Base-by-base conservation (phyloP, 2,888 invertebrate species). In the Drosophila prostipennis region DNA sequence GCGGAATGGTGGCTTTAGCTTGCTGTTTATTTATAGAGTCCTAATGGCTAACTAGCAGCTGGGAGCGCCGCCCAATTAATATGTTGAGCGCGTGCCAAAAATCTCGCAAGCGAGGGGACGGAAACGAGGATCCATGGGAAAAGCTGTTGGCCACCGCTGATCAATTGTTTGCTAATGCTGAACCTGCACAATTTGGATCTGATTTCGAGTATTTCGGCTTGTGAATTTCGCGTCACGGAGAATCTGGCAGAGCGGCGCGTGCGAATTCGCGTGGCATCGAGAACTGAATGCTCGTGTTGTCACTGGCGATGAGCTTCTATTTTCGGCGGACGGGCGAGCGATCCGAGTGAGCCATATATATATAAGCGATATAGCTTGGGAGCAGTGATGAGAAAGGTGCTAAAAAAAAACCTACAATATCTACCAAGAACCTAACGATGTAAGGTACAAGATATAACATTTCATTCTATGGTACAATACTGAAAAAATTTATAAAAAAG, bases 221-320 rank as follows among this genome's bases (percentile, higher is more conserved):
- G 14, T 39, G 19, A 14, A 11, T 29, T 48, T 55, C 51, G 16
- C 53, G 45, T 46, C 56, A 52, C 54, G 46, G 36, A 70, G 40
- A 61, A 60, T 70, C 23, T 46, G 29, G 52, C 36, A 58, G 67
- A 57, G 57, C 45, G 19, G 63, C 75, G 79, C 79, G 81, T 84
- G 81, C 84, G 72, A 79, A 80, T 75, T 83, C 89, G 87, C 83
- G 80, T 86, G 80, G 80, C 78, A 86, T 72, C 73, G 74, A 74
- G 74, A 74, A 90, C 90, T 87, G 84, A 87, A 78, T 77, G 73
- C 77, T 78, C 68, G 63, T 53, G 29, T 11, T 29, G 51, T 46
- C 34, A 43, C 42, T 42, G 45, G 53, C 68, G 59, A 51, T 42
- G 60, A 58, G 70, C 56, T 71, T 56, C 61, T 72, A 46, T 68